phyloP scores from a whole-genome alignment of 2,797 vertebrate genomes.

The Selene dorsalis region DNA sequence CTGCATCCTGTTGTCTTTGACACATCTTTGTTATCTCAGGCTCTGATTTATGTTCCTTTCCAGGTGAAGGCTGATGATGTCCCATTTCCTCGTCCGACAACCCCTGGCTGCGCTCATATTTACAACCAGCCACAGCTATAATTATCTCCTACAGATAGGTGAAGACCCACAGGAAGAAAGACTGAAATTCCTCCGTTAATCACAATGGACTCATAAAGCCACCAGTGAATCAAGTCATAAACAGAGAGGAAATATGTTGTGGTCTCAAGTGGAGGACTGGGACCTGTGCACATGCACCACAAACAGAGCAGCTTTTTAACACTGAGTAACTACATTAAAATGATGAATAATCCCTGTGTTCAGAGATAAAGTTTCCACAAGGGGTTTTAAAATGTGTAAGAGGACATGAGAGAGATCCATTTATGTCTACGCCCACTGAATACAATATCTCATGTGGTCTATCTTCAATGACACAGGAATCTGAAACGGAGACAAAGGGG shows the following conservation, averaged over 20 bases:
- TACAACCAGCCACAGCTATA: constrained; percentile 72
- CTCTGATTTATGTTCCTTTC: constrained; percentile 70
- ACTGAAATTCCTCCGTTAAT: constrained; percentile 71
- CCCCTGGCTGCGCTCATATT: constrained; percentile 61
- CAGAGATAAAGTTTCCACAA: constrained; percentile 64
- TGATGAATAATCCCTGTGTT: constrained; percentile 69
- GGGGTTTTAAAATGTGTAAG: constrained; percentile 61
- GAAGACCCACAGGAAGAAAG: constrained; percentile 69
- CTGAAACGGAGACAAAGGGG: neutral
- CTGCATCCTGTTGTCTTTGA: constrained; percentile 64
- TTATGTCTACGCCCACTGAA: constrained; percentile 54
- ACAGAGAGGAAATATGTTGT: constrained; percentile 60
- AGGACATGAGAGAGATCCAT: constrained; percentile 54
- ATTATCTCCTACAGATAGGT: constrained; percentile 75
- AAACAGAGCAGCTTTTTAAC: constrained; percentile 62
- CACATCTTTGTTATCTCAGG: constrained; percentile 70
- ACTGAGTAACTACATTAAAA: constrained; percentile 48
- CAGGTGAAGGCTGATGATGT: constrained; percentile 76
- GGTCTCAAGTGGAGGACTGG: constrained; percentile 47
- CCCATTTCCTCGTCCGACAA: constrained; percentile 69
- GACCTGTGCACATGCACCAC: constrained; percentile 27
- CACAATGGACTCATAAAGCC: constrained; percentile 78
- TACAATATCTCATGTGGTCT: constrained; percentile 54
- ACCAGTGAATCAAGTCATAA: constrained; percentile 70
- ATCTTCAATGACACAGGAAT: constrained; percentile 41